Conservation (phyloP, 2,113 vertebrate genomes). For the Numenius arquata region DNA sequence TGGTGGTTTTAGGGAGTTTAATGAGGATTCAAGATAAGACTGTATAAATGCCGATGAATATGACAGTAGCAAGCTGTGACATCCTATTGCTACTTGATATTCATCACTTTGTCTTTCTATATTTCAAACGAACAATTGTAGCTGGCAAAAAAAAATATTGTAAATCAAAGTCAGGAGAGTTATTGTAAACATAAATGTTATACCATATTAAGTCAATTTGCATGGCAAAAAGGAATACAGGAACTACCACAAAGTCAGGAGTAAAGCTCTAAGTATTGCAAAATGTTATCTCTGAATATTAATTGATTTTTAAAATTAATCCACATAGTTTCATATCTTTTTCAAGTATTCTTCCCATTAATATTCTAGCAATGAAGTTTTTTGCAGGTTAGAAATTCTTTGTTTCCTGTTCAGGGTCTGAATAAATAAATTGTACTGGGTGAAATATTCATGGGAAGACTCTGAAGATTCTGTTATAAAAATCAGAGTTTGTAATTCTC, state of each 20-base stretch:
- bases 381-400: not conserved
- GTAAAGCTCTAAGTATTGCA: not conserved
- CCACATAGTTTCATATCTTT: not conserved
- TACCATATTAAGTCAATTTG: not conserved
- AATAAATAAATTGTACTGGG: not conserved
- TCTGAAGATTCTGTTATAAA: not conserved
- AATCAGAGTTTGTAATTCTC: not conserved
- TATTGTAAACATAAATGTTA: not conserved
- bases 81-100: not conserved
- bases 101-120: not conserved
- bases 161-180: not conserved
- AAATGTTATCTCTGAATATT: not conserved
- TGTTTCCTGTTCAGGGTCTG: not conserved
- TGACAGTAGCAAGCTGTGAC: not conserved
- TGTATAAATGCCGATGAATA: not conserved
- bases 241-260: not conserved
- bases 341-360: not conserved
- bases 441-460: not conserved
- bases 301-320: conserved; percentile 29
- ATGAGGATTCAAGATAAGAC: not conserved
- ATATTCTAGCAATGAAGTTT: not conserved
- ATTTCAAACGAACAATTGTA: not conserved
- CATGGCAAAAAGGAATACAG: not conserved
- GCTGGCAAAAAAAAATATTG: not conserved
- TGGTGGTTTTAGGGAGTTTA: not conserved